phyloP scores from a whole-genome alignment of 2,113 vertebrate genomes.

The Aphelocoma coerulescens region DNA sequence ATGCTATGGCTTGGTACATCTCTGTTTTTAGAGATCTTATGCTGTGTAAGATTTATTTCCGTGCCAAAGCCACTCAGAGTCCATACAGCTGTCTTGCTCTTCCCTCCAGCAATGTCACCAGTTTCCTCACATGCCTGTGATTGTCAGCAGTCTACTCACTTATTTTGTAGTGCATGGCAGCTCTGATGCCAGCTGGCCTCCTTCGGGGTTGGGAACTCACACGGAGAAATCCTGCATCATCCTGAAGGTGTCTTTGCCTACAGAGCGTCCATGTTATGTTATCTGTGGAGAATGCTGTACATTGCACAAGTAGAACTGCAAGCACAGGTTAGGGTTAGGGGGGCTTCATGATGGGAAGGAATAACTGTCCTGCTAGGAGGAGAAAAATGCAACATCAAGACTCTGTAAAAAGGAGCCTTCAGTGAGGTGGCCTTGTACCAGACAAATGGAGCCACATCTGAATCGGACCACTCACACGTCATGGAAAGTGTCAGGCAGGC shows the following conservation, averaged over 20 bases:
- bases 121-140: background rate
- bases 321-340: background rate
- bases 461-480: fast-evolving
- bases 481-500: background rate
- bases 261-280: background rate
- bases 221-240: background rate
- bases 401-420: background rate
- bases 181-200: background rate
- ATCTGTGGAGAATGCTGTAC: background rate
- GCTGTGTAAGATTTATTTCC: background rate
- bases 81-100: fast-evolving
- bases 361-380: background rate
- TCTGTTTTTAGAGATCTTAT: background rate
- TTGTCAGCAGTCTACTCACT: background rate
- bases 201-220: background rate
- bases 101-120: background rate
- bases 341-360: background rate
- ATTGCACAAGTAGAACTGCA: background rate
- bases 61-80: background rate
- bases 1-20: background rate
- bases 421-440: background rate
- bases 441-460: background rate
- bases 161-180: background rate
- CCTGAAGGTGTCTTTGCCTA: background rate
- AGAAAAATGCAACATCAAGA: background rate